These are phyloP conservation scores for Hiodon tergisus DNA, from an alignment of 2,113 vertebrate genomes.

Conservation along the genomic window DNA sequence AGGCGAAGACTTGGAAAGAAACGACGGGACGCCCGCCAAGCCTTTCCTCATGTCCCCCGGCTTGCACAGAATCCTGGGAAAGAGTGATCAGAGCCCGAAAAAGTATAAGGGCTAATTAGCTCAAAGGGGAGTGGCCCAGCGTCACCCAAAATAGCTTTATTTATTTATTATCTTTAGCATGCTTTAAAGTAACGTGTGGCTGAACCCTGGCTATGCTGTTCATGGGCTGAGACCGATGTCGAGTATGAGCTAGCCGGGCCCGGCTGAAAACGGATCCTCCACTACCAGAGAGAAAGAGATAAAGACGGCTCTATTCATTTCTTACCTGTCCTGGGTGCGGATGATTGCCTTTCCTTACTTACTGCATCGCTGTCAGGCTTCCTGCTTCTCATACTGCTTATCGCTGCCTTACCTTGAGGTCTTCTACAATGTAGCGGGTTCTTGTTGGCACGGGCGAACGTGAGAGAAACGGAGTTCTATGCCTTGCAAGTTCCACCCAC, in stretches of 20 bases:
- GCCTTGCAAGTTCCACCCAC: not conserved
- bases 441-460: not conserved
- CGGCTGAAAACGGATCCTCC: not conserved
- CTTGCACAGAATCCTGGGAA: conserved; percentile 82
- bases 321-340: conserved; percentile 7
- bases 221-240: not conserved
- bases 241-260: not conserved
- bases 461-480: no score
- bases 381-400: not conserved
- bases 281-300: not conserved
- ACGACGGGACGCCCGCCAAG: conserved; percentile 83
- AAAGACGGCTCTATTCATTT: conserved; percentile 13
- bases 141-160: conserved; percentile 30
- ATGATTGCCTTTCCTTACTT: not conserved
- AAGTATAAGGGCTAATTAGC: conserved; percentile 57
- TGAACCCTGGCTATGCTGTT: conserved; percentile 18
- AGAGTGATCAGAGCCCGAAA: conserved; percentile 72
- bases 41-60: conserved; percentile 90
- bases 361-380: not conserved
- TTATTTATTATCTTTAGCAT: conserved; percentile 45
- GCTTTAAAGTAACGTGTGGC: conserved; percentile 25
- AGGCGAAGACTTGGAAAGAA: conserved; percentile 97
- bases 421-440: not conserved
- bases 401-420: conserved; percentile 12
- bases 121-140: conserved; percentile 34